These are phyloP conservation scores for Apeira syringaria DNA, from an alignment of 2,888 invertebrate species.

Conservation along the genomic window DNA sequence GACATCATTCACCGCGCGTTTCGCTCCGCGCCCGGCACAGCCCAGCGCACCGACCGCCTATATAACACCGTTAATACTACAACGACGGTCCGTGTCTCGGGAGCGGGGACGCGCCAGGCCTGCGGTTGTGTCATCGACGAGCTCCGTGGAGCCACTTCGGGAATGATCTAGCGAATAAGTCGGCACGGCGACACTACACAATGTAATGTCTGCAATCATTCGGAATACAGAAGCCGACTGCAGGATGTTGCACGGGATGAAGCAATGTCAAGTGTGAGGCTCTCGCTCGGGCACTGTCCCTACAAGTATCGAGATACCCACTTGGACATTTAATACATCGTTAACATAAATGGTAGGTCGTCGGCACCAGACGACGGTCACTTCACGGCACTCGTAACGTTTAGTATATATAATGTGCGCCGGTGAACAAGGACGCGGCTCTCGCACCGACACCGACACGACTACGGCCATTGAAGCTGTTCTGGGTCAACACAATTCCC, in stretches of 20 bases:
- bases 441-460: no score
- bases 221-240: conserved; percentile 36
- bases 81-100: no score
- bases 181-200: no score
- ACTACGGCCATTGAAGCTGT: no score
- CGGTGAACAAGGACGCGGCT: conserved; percentile 36
- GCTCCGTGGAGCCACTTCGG: no score
- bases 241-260: conserved; percentile 18
- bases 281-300: no score
- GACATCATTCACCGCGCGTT: conserved; percentile 48
- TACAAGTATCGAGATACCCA: conserved; percentile 24
- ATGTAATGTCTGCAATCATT: conserved; percentile 48
- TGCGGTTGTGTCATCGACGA: no score
- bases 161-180: no score
- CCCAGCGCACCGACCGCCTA: no score
- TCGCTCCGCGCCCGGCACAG: no score
- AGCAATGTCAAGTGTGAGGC: not conserved
- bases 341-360: conserved; percentile 36
- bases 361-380: conserved; percentile 32
- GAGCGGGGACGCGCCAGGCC: no score
- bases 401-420: conserved; percentile 37
- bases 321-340: conserved; percentile 18
- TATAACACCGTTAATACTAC: no score
- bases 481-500: not conserved
- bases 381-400: conserved; percentile 34